Evolutionary conservation across 2,113 vertebrate genomes (phyloP).

Genomic region (Heloderma charlesbogerti): DNA sequence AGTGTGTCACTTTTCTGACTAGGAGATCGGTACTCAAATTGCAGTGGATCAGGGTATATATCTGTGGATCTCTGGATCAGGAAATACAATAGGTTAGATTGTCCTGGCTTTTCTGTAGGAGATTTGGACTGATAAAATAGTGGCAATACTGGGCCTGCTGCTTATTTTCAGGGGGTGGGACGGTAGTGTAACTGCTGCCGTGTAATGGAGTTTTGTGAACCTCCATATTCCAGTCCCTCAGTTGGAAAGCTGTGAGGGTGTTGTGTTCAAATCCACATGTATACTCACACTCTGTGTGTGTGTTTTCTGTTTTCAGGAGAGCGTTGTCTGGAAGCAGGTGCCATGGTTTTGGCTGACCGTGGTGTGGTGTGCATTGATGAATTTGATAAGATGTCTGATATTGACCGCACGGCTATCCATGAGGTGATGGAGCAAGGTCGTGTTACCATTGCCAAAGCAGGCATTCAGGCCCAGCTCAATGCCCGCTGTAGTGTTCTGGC

Average conservation of each 20-base stretch:
- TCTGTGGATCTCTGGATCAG: neutral
- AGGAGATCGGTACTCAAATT: neutral
- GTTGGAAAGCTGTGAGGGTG: neutral
- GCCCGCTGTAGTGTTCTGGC: constrained; percentile 96
- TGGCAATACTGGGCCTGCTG: neutral
- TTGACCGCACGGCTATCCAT: constrained; percentile 97
- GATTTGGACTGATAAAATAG: neutral
- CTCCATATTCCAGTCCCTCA: neutral
- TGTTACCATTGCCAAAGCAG: constrained; percentile 96
- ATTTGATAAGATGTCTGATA: constrained; percentile 99
- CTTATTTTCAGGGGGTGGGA: too few species aligned
- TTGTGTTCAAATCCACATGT: too few species aligned
- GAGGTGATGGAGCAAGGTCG: constrained; percentile 99
- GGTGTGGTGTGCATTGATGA: constrained; percentile 98
- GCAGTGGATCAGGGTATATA: too few species aligned
- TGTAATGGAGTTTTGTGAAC: neutral
- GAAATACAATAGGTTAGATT: neutral
- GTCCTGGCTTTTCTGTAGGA: neutral
- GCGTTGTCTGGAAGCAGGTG: constrained; percentile 92
- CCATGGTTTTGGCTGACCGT: constrained; percentile 96
- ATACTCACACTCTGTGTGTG: neutral
- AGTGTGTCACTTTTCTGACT: neutral
- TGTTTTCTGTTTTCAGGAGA: constrained; percentile 78
- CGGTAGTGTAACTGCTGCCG: neutral
- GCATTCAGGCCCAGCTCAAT: constrained; percentile 96